Base-by-base conservation (phyloP, 2,888 invertebrate species). In the Barypeithes pellucidus region DNA sequence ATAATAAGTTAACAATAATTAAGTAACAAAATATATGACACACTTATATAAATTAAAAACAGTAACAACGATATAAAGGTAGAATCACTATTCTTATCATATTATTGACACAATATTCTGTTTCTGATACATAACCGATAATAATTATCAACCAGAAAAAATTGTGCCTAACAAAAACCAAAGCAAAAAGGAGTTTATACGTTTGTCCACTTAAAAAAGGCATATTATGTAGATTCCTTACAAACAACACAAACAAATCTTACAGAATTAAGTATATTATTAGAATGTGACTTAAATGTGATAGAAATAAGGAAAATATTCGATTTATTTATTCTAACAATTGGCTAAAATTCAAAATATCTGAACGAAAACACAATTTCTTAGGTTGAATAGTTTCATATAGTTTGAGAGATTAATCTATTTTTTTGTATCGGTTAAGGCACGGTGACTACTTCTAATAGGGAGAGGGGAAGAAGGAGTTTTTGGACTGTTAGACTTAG, bases 391-490 rank as follows among this genome's bases (percentile, higher is more conserved):
- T 14, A 36, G 12, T 20, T 14, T 12, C 11, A 24, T 14, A 24
- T 59, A 18, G 54, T 57, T 11, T 57, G 8, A 33, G 54, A 57
- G 14, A 14, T 29, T 41, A 59, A 20, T 22, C 70, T 74, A 76
- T 59, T 76, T 74, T 79, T 81, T 84, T 72, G 80, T 80, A 77
- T 84, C 83, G 43, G 81, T 81, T 82, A 84, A 83, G 83, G 83
- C 83, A 84, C 84, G 83, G 70, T 81, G 81, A 76, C 82, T 83
- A 79, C 83, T 84, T 78, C 84, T 79, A 73, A 81, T 78, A 65
- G 83, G 83, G 77, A 85, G 78, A 24, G 86, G 86, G 14, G 86
- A 86, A 3, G 85, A 85, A 20, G 85, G 84, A 67, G 84, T 82
- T 79, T 84, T 85, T 11, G 85, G 85, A 76, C 85, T 85, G 22